Evolutionary conservation across 2,113 vertebrate genomes (phyloP), one percentile per base, ranked within the genome.

Genomic region (Equus quagga): DNA sequence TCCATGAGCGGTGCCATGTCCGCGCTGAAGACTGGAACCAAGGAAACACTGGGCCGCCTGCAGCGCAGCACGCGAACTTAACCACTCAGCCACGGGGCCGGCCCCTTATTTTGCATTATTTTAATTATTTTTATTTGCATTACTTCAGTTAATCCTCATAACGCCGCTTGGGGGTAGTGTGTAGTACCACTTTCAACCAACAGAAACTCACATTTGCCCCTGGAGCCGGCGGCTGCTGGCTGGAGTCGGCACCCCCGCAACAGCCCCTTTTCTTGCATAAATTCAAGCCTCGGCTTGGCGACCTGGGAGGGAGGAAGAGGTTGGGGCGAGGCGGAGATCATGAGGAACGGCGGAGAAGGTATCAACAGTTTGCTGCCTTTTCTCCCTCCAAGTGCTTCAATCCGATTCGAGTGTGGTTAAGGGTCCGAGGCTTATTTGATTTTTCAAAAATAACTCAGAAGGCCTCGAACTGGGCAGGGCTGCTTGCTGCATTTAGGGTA

Each of bases 361-460:
- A 44, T 4, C 12, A 31, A 24, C 17, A 28, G 23, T 15, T 24
- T 8, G 33, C 26, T 28, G 49, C 31, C 75, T 62, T 58, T 92
- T 1, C 23, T n/a, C 19, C 65, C 78, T 64, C 23, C 24, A 31
- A 41, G 72, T 19, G 15, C 17, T 84, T 58, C 70, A 4, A 0
- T 36, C 12, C 5, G 2, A 4, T 33, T 69, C 41, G 31, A 69
- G 15, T 78, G 8, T 21, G 5, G 12, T 17, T 44, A 51, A 70
- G 41, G 31, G 1, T 8, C 23, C 0, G 2, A 60, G 6, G 8
- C 56, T 72, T 31, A 3, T 0, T 8, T 19, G 60, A 36, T 7
- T 76, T 69, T 76, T 36, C 58, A 51, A 26, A 44, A 78, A 86
- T 64, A 54, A 33, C 6, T 46, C 70, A 31, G 58, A 46, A 41